Evolutionary conservation across 2,888 invertebrate species (phyloP).

Genomic region (Minunthozetes semirufus): DNA sequence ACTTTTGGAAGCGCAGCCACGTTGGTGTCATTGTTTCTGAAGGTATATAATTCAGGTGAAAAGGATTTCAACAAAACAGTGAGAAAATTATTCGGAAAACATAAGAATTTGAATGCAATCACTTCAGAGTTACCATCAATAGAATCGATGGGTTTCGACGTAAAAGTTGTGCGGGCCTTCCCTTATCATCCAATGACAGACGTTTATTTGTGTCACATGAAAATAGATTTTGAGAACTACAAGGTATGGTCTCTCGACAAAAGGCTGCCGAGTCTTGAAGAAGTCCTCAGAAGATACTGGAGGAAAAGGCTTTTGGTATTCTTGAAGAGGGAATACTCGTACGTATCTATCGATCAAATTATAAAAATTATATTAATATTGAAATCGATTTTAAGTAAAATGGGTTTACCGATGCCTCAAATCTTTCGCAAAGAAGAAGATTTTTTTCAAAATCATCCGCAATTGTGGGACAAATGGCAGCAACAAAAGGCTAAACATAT

Average conservation of each 20-base stretch:
- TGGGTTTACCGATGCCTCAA: not conserved
- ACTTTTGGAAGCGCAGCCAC: no score
- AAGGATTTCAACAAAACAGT: not conserved
- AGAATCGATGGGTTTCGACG: not conserved
- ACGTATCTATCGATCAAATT: not conserved
- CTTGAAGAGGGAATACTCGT: not conserved
- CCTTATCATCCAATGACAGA: not conserved
- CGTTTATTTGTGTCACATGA: not conserved
- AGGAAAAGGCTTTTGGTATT: not conserved
- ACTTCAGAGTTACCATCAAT: not conserved
- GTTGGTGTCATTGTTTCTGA: no score
- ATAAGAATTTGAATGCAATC: not conserved
- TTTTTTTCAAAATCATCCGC: not conserved
- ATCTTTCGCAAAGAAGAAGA: not conserved
- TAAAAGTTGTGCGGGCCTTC: not conserved
- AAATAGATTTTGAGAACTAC: not conserved
- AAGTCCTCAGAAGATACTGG: not conserved
- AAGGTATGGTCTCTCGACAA: not conserved
- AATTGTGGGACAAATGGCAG: not conserved
- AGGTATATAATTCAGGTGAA: no score
- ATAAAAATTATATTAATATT: no score
- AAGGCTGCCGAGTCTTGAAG: not conserved
- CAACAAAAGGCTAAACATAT: not conserved
- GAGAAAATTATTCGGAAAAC: not conserved
- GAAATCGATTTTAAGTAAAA: no score